Conservation (phyloP, 2,113 vertebrate genomes). For the Xiphias gladius region DNA sequence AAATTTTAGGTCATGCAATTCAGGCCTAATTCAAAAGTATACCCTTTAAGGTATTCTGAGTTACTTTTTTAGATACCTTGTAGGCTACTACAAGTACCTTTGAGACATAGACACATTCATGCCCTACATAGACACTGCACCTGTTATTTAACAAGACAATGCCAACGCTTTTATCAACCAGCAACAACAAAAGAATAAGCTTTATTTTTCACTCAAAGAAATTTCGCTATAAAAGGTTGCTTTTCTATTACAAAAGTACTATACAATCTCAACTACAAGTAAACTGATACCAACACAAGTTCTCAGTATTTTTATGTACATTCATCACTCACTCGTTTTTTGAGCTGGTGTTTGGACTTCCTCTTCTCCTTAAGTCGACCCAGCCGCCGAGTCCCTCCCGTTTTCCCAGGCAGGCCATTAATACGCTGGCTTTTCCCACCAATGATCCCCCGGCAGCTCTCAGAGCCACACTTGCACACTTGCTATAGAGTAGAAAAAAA, state of each 20-base stretch:
- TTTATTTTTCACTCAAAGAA: not conserved
- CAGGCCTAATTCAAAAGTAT: slow-evolving; percentile 16
- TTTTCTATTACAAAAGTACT: not conserved
- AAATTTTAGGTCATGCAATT: slow-evolving; percentile 20
- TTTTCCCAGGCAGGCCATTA: slow-evolving; percentile 91
- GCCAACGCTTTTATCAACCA: not conserved
- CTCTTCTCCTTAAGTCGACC: slow-evolving; percentile 96
- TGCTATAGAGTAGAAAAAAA: slow-evolving; percentile 83
- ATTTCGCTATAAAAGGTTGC: too few species aligned
- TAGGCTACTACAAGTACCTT: slow-evolving; percentile 57
- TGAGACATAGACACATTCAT: slow-evolving; percentile 51
- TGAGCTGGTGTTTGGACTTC: slow-evolving; percentile 98
- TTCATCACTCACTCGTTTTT: slow-evolving; percentile 90
- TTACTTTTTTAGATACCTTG: slow-evolving; percentile 50
- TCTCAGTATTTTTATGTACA: not conserved
- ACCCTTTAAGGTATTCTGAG: slow-evolving; percentile 39
- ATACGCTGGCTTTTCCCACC: slow-evolving; percentile 96
- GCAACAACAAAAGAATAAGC: not conserved
- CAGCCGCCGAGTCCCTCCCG: slow-evolving; percentile 85
- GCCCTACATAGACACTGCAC: slow-evolving; percentile 65
- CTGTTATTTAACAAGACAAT: slow-evolving; percentile 35
- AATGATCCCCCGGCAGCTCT: slow-evolving; percentile 97
- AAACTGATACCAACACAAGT: not conserved
- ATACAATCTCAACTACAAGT: not conserved
- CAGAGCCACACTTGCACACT: slow-evolving; percentile 96